These are phyloP conservation scores for Agrilus biguttatus DNA, from an alignment of 2,888 invertebrate genomes.

Conservation along the genomic window DNA sequence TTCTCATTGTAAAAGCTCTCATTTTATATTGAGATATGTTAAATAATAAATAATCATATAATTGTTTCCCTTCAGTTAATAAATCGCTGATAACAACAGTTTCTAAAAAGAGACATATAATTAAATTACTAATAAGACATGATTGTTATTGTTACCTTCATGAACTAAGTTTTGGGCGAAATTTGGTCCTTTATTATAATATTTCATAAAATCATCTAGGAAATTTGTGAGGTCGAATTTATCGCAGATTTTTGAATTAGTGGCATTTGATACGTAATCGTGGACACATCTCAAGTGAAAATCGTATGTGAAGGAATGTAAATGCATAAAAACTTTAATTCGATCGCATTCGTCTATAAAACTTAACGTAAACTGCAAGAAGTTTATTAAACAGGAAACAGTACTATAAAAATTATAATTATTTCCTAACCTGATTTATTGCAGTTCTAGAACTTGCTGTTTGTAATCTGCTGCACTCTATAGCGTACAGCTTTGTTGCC, in stretches of 20 bases:
- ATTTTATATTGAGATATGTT: constrained; percentile 53
- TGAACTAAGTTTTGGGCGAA: constrained; percentile 59
- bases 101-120: constrained; percentile 29
- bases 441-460: constrained; percentile 36
- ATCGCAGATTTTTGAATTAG: constrained; percentile 34
- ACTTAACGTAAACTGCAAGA: constrained; percentile 40
- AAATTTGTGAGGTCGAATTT: constrained; percentile 60
- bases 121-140: not conserved
- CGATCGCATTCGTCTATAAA: constrained; percentile 55
- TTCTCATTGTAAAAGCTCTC: constrained; percentile 48
- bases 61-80: constrained; percentile 45
- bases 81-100: constrained; percentile 41
- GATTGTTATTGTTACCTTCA: constrained; percentile 34
- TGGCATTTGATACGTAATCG: constrained; percentile 44
- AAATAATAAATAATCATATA: constrained; percentile 54
- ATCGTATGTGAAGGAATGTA: constrained; percentile 66
- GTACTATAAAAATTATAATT: not conserved
- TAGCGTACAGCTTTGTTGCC: constrained; percentile 48
- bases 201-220: constrained; percentile 60
- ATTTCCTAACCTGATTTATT: constrained; percentile 36
- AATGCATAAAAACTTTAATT: constrained; percentile 55
- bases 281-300: constrained; percentile 57
- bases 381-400: constrained; percentile 5
- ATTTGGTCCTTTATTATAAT: constrained; percentile 63
- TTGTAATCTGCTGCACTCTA: constrained; percentile 48